Conservation (phyloP, 1,140 invertebrate species). For the Lamellibrachia luymesi region DNA sequence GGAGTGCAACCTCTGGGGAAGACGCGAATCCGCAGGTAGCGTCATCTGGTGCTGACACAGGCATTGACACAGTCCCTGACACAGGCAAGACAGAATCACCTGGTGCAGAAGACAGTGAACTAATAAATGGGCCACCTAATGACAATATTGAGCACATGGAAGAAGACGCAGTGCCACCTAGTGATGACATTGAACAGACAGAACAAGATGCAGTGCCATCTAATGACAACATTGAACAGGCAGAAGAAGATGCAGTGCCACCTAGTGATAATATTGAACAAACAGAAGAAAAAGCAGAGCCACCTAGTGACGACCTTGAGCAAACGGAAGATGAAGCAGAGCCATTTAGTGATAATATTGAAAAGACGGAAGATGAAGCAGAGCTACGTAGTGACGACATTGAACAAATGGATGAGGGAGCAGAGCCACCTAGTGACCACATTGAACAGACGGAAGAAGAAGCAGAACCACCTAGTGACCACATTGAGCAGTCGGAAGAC, state of each 20-base stretch:
- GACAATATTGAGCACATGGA: too few relatives aligned
- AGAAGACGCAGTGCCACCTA: too few relatives aligned
- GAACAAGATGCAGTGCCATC: too few relatives aligned
- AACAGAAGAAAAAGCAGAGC: too few relatives aligned
- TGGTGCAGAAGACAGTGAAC: neutral
- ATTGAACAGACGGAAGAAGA: neutral
- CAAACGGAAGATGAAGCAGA: neutral
- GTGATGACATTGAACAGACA: too few relatives aligned
- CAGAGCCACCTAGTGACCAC: neutral
- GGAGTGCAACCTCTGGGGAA: too few relatives aligned
- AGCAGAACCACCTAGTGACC: neutral
- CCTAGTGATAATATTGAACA: too few relatives aligned
- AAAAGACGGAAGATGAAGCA: neutral
- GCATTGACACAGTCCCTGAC: neutral
- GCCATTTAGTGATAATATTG: neutral
- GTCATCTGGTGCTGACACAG: neutral
- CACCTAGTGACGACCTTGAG: neutral
- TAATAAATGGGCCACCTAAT: neutral
- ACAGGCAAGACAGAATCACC: neutral
- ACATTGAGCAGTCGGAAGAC: neutral
- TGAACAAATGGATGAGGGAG: neutral
- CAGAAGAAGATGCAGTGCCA: too few relatives aligned
- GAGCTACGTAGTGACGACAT: neutral
- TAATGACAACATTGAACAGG: too few relatives aligned
- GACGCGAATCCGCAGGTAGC: too few relatives aligned